Evolutionary conservation across 2,113 vertebrate genomes (phyloP), one percentile per base, ranked within the genome.

Genomic region (Siniperca knerii): DNA sequence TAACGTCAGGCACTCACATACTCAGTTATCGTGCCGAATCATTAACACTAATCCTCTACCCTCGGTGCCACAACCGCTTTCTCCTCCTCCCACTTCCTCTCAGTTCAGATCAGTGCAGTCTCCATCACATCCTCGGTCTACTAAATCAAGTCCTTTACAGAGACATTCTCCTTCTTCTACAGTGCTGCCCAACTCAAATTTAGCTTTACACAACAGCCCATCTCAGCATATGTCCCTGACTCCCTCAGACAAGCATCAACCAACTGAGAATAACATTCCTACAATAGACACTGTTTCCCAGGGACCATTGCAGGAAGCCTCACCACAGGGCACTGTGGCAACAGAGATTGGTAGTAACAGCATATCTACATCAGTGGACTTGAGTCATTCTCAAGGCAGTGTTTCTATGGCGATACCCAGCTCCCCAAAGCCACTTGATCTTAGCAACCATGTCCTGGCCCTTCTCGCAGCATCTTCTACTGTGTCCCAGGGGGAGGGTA

Each of bases 341-440:
- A 18, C 70, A 7, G 90, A 91, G 52, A 81, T 52, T 0, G 44
- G 83, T 71, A 71, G 62, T 74, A 89, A 75, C 54, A 75, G 67
- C 62, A 29, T 46, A 44, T 68, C 88, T 37, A 64, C 69, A 46
- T 85, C 90, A 42, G 42, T 77, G 65, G 90, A 93, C 72, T 71
- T 77, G 82, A 92, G 86, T 87, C 88, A 85, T 8, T 50, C 84
- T 80, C 90, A 90, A 82, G 81, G 77, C 81, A 71, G 77, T 29
- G 81, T 84, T 67, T 50, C 88, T 61, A 25, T 86, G 52, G 82
- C 86, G 42, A 79, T 86, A 57, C 79, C 93, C n/a, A 90, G 90
- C 83, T 94, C 93, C 35, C 94, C 94, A 1, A 94, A 94, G 81
- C 94, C 94, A 66, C 92, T 94, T 11, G 94, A 95, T 90, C 93